These are phyloP conservation scores for Epinephelus malabaricus DNA, from an alignment of 2,797 vertebrate genomes.

Conservation along the genomic window DNA sequence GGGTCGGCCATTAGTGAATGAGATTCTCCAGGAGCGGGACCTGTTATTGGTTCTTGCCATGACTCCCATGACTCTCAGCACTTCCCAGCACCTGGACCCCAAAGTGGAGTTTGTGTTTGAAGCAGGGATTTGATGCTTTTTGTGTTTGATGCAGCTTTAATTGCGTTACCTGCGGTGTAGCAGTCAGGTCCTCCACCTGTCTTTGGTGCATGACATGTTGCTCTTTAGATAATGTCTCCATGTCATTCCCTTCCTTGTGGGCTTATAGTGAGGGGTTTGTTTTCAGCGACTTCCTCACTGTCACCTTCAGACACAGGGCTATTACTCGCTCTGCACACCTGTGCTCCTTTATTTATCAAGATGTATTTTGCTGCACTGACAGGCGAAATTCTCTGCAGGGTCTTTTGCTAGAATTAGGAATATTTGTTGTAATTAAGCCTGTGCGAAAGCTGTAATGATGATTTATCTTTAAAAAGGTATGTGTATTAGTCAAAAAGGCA, in stretches of 20 bases:
- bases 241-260: neutral
- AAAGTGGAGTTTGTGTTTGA: conserved; percentile 23
- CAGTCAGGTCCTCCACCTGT: conserved; percentile 45
- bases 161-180: conserved; percentile 33
- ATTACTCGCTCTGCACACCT: conserved; percentile 17
- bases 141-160: conserved; percentile 56
- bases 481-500: conserved; percentile 47
- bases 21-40: conserved; percentile 34
- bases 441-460: conserved; percentile 9
- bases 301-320: conserved; percentile 27
- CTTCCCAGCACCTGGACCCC: conserved; percentile 38
- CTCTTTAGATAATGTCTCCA: conserved; percentile 15
- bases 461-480: conserved; percentile 32
- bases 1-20: conserved; percentile 62
- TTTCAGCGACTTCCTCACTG: conserved; percentile 9
- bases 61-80: conserved; percentile 32
- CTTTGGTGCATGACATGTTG: conserved; percentile 31
- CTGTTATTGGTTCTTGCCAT: conserved; percentile 20
- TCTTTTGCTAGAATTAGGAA: neutral
- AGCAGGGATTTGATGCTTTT: conserved; percentile 28
- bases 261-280: neutral
- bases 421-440: conserved; percentile 29
- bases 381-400: neutral
- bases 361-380: neutral
- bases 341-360: conserved; percentile 18